Conservation (phyloP, 92 coral and sea anemone genomes). For the Scolanthus callimorphus region DNA sequence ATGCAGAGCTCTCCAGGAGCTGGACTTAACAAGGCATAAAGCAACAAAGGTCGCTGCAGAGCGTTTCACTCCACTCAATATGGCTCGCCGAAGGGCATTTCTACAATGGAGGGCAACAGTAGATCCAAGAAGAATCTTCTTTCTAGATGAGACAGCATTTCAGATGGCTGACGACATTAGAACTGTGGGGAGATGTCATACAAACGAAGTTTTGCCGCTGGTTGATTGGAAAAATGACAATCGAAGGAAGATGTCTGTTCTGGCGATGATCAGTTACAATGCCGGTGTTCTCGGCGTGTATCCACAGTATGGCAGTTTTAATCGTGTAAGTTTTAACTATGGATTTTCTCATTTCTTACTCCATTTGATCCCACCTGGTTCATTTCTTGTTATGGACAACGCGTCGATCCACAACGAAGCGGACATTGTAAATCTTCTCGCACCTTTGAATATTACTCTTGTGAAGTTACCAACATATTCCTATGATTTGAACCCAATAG, state of each 20-base stretch:
- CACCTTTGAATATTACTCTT: constrained; percentile 32
- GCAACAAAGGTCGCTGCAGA: constrained; percentile 17
- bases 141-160: constrained; percentile 27
- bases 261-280: constrained; percentile 17
- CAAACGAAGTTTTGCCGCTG: not conserved
- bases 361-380: constrained; percentile 21
- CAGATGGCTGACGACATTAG: constrained; percentile 9
- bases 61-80: constrained; percentile 11
- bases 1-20: constrained; percentile 15
- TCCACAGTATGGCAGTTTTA: constrained; percentile 11
- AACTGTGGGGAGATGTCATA: constrained; percentile 6
- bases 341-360: constrained; percentile 14
- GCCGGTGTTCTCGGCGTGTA: constrained; percentile 6
- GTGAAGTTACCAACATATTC: constrained; percentile 36
- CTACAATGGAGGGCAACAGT: constrained; percentile 19
- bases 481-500: constrained; percentile 24
- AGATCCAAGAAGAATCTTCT: constrained; percentile 26
- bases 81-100: constrained; percentile 14
- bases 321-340: constrained; percentile 16
- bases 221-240: constrained; percentile 11
- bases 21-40: constrained; percentile 27
- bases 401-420: constrained; percentile 25
- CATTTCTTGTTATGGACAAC: constrained; percentile 37
- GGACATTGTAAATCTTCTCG: constrained; percentile 11
- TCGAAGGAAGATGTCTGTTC: constrained; percentile 10